Evolutionary conservation across 1,140 invertebrate species (phyloP).

Genomic region (Saccostrea glomerata): DNA sequence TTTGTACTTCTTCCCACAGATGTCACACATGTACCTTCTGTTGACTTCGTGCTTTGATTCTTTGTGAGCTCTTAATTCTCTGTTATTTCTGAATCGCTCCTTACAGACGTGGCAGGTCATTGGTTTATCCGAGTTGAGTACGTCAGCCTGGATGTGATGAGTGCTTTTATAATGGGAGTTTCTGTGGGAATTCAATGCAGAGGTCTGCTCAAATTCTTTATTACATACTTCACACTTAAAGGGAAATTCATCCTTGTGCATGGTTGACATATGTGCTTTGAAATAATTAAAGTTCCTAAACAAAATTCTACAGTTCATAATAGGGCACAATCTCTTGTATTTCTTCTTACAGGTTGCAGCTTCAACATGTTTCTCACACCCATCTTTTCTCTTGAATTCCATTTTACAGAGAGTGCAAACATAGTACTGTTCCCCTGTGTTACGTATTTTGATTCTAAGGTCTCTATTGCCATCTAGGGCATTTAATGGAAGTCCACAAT

Average conservation of each 20-base stretch:
- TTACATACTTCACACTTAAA: conserved; percentile 19
- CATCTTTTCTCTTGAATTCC: conserved; percentile 5
- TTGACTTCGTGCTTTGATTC: background rate
- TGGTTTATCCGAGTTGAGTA: conserved; percentile 17
- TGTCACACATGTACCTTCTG: conserved; percentile 35
- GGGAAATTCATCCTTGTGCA: conserved; percentile 25
- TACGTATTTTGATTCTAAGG: background rate
- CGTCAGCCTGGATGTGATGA: background rate
- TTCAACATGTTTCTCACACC: background rate
- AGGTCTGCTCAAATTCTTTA: conserved; percentile 6
- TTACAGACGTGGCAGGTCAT: conserved; percentile 6
- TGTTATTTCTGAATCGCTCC: conserved; percentile 25
- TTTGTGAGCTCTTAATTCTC: background rate
- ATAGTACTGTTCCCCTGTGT: conserved; percentile 26
- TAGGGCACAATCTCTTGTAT: conserved; percentile 3
- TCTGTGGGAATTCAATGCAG: conserved; percentile 19
- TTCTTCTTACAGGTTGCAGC: conserved; percentile 4
- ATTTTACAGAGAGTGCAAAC: conserved; percentile 31
- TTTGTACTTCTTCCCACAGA: conserved; percentile 28
- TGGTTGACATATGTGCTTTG: conserved; percentile 30
- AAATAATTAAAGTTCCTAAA: conserved; percentile 34
- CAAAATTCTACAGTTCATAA: conserved; percentile 5
- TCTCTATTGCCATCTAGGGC: background rate
- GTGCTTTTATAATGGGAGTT: conserved; percentile 24
- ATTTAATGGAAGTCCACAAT: conserved; percentile 17